phyloP scores from a whole-genome alignment of 2,888 invertebrate species.

The Ecdyonurus torrentis region DNA sequence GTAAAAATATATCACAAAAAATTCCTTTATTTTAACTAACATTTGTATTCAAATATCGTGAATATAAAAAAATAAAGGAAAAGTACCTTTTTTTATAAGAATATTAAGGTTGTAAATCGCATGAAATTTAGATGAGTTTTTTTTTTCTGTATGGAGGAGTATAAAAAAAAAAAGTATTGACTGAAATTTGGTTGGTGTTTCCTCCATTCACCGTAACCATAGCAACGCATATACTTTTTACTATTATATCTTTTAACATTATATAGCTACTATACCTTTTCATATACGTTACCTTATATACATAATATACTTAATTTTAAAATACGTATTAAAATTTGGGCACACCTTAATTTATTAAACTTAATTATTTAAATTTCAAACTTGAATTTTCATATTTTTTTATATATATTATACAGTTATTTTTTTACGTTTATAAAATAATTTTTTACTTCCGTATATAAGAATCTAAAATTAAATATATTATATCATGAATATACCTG shows the following conservation, averaged over 20 bases:
- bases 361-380: too few relatives aligned
- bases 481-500: too few relatives aligned
- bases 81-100: not conserved
- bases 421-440: too few relatives aligned
- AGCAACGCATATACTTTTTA: not conserved
- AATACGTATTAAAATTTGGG: not conserved
- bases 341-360: too few relatives aligned
- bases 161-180: not conserved
- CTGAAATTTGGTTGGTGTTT: not conserved
- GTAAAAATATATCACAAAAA: too few relatives aligned
- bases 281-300: not conserved
- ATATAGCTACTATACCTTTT: not conserved
- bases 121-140: not conserved
- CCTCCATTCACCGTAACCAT: not conserved
- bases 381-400: too few relatives aligned
- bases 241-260: not conserved
- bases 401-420: too few relatives aligned
- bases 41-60: too few relatives aligned
- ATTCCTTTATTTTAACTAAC: too few relatives aligned
- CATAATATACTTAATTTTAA: not conserved
- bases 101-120: not conserved
- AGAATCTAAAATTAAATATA: too few relatives aligned
- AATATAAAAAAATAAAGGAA: too few relatives aligned
- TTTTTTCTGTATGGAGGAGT: not conserved
- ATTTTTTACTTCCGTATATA: too few relatives aligned